Evolutionary conservation across 2,797 vertebrate species (phyloP).

Genomic region (Gorsachius magnificus): DNA sequence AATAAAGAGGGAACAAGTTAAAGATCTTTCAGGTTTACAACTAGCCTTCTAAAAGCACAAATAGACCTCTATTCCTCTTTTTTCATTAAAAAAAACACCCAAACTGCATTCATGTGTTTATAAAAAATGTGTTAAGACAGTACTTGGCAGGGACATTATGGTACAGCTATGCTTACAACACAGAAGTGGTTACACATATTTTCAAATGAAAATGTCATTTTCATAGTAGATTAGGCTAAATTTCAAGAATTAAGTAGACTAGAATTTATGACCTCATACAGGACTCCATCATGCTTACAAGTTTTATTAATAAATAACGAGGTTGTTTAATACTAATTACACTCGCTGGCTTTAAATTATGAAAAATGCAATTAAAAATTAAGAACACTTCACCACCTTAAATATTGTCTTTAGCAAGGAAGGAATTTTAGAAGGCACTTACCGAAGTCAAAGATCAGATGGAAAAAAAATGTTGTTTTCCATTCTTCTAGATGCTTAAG

Average conservation of each 20-base stretch:
- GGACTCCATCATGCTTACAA: background rate
- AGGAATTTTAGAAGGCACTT: conserved; percentile 2
- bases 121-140: background rate
- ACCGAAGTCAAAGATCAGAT: background rate
- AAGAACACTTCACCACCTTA: background rate
- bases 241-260: background rate
- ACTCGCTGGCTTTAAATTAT: background rate
- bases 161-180: background rate
- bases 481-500: conserved; percentile 10
- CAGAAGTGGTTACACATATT: background rate
- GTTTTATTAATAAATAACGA: background rate
- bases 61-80: background rate
- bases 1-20: conserved; percentile 9
- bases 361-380: background rate
- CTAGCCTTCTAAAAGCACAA: background rate
- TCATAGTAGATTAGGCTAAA: background rate
- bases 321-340: background rate
- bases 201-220: background rate
- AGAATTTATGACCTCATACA: background rate
- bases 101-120: background rate
- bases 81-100: background rate
- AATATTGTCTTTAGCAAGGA: background rate
- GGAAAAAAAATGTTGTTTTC: background rate
- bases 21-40: background rate
- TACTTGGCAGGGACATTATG: background rate